Evolutionary conservation across 2,797 vertebrate genomes (phyloP).

Genomic region (Percopsis omiscomaycus): DNA sequence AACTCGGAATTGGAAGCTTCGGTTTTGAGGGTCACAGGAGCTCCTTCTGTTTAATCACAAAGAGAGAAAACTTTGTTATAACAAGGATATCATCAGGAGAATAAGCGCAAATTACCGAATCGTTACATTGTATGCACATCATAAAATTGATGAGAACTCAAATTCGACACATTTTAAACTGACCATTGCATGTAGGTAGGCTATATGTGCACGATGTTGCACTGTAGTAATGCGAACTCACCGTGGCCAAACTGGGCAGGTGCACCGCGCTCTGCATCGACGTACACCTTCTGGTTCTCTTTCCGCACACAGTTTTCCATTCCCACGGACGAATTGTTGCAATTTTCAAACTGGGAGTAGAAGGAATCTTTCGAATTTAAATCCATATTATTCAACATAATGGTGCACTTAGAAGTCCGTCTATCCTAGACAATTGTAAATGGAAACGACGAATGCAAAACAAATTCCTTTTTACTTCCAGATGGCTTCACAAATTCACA

Average conservation of each 20-base stretch:
- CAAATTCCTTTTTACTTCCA: conserved; percentile 58
- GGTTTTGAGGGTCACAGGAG: conserved; percentile 80
- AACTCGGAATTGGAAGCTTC: conserved; percentile 82
- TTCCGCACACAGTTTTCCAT: conserved; percentile 78
- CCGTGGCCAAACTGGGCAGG: conserved; percentile 84
- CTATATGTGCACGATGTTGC: conserved; percentile 36
- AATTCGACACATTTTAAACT: conserved; percentile 13
- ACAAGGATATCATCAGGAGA: conserved; percentile 19
- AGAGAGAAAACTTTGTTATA: conserved; percentile 65
- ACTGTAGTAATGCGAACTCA: conserved; percentile 68
- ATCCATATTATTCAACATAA: conserved; percentile 92
- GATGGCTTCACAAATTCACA: conserved; percentile 59
- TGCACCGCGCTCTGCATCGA: conserved; percentile 76
- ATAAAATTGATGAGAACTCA: conserved; percentile 2
- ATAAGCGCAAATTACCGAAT: conserved; percentile 36
- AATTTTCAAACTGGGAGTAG: conserved; percentile 86
- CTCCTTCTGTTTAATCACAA: conserved; percentile 70
- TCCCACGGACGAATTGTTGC: conserved; percentile 79
- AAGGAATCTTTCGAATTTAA: conserved; percentile 88
- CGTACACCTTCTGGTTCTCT: conserved; percentile 79
- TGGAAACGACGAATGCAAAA: conserved; percentile 23
- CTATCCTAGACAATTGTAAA: conserved; percentile 38
- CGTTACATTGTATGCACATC: conserved; percentile 67
- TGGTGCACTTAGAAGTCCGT: conserved; percentile 73
- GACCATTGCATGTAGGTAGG: conserved; percentile 34